Evolutionary conservation across 2,888 invertebrate genomes (phyloP), one percentile per base, ranked within the genome.

Genomic region (Lepidochrysops patricia): DNA sequence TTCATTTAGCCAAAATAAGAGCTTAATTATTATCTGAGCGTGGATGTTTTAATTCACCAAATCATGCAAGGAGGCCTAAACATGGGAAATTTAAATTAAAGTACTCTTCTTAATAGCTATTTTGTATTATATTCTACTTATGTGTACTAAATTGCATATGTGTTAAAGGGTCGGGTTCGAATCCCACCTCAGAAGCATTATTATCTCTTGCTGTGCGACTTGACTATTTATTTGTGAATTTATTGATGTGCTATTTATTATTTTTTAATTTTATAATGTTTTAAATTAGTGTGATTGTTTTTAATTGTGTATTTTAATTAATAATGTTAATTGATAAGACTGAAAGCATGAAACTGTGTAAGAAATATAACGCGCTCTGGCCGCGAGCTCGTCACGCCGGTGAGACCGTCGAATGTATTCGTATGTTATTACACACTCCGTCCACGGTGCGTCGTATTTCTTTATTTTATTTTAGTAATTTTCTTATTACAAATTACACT

Each of bases 81-180:
- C 37, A 15, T 43, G 7, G 13, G 15, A 19, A 43, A 19, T 43
- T 19, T 7, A 6, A 3, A 43, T 9, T 3, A 48, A 23, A 15
- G 4, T 49, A 12, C 19, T 48, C n/a, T 19, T 49, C 12, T 6
- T 7, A 12, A 49, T 19, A n/a, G n/a, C n/a, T n/a, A n/a, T n/a
- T n/a, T n/a, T n/a, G n/a, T n/a, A n/a, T n/a, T n/a, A n/a, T n/a
- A n/a, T n/a, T n/a, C n/a, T n/a, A n/a, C n/a, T n/a, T n/a, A n/a
- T n/a, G n/a, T n/a, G n/a, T n/a, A n/a, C n/a, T n/a, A 57, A 27
- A 6, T 5, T 35, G 43, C n/a, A n/a, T 19, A 9, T 26, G 7
- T 26, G 23, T 13, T 3, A 27, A 9, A 43, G 12, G 27, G 54
- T 56, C 58, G 35, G 60, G 60, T 61, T 65, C 65, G 65, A 65